Percentiles rank a stretch among this genome's conserved stretches.
phyloP scores from a whole-genome alignment of 92 coral and sea anemone species.

The Galaxea fascicularis region DNA sequence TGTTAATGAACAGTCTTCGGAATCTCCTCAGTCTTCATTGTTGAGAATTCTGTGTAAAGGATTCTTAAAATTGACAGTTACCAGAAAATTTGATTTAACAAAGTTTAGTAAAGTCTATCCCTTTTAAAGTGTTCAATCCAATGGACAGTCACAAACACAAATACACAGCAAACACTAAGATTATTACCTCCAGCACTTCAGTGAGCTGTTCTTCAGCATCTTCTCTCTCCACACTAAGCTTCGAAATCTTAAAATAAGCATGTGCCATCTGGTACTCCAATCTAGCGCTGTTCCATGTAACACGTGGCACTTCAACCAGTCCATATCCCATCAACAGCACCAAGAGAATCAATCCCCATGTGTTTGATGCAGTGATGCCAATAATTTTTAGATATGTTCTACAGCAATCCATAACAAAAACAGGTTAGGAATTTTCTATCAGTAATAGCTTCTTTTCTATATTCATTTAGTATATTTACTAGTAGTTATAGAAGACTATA shows the following conservation, averaged over 20 bases:
- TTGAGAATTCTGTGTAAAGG: too few species aligned
- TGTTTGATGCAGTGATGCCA: conserved; percentile 97
- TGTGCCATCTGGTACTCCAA: conserved; percentile 94
- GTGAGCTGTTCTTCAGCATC: conserved; percentile 95
- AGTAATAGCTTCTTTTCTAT: too few species aligned
- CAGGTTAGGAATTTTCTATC: too few species aligned
- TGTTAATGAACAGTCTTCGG: too few species aligned
- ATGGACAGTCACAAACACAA: background rate
- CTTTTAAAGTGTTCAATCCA: too few species aligned
- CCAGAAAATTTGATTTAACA: too few species aligned
- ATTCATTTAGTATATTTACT: too few species aligned
- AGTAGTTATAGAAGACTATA: too few species aligned
- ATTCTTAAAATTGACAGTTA: too few species aligned
- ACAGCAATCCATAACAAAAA: background rate
- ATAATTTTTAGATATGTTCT: conserved; percentile 86
- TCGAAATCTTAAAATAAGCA: conserved; percentile 95
- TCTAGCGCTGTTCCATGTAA: conserved; percentile 92
- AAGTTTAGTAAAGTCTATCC: too few species aligned
- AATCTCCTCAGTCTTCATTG: too few species aligned
- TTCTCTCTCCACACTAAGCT: conserved; percentile 94
- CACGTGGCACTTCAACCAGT: conserved; percentile 93
- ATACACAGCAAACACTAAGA: background rate
- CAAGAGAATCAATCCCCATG: conserved; percentile 94
- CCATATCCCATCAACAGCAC: conserved; percentile 98
- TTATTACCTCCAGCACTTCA: conserved; percentile 87